Evolutionary conservation across 2,797 vertebrate species (phyloP).

Genomic region (Lutjanus argentimaculatus): DNA sequence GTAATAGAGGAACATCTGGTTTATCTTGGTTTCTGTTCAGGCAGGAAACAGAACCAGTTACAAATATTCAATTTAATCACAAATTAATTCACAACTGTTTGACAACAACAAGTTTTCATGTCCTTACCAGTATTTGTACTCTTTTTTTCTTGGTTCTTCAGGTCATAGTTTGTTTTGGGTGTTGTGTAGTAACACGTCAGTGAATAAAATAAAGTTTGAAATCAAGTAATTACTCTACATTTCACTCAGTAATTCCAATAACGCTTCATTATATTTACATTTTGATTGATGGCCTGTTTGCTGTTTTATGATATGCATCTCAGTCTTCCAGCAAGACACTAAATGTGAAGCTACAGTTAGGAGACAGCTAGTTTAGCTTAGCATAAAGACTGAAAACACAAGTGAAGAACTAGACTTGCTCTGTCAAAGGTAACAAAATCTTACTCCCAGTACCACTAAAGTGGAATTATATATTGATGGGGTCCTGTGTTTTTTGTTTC

Average conservation of each 20-base stretch:
- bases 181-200: background rate
- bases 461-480: too few relatives aligned
- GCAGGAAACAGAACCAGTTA: constrained; percentile 27
- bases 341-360: background rate
- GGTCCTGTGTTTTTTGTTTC: too few relatives aligned
- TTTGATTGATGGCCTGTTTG: background rate
- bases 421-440: too few relatives aligned
- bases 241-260: background rate
- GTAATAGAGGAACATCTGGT: constrained; percentile 72
- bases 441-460: too few relatives aligned
- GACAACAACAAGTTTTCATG: background rate
- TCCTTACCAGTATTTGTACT: background rate
- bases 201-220: background rate
- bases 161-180: background rate
- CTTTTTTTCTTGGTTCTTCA: background rate
- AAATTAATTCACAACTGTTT: background rate
- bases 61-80: background rate
- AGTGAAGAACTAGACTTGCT: too few relatives aligned
- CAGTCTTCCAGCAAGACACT: background rate
- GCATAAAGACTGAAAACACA: background rate
- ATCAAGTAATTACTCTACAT: background rate
- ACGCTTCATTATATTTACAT: background rate
- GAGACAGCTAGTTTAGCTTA: background rate
- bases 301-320: background rate
- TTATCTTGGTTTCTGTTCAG: constrained; percentile 51